These are phyloP conservation scores for Amazona finschi DNA, from an alignment of 2,797 vertebrate species.

Conservation along the genomic window DNA sequence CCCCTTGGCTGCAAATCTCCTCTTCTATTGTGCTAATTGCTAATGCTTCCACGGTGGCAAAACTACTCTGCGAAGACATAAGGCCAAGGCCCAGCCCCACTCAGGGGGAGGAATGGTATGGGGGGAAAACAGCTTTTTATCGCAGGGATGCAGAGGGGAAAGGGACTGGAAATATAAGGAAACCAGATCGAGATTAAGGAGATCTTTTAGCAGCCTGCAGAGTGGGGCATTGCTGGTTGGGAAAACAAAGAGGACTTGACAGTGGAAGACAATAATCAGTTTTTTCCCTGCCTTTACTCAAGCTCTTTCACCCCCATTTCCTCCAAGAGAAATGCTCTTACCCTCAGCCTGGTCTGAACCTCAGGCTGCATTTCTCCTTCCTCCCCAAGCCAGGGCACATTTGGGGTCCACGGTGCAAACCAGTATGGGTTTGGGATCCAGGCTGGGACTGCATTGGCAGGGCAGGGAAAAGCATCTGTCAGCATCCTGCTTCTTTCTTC, in stretches of 20 bases:
- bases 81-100: background rate
- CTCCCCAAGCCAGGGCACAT: background rate
- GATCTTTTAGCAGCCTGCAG: background rate
- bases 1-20: background rate
- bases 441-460: background rate
- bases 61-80: background rate
- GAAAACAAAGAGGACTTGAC: background rate
- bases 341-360: background rate
- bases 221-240: accelerated
- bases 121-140: background rate
- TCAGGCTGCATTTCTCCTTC: background rate
- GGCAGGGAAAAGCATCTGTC: background rate
- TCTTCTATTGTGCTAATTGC: constrained; percentile 19
- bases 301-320: background rate
- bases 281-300: background rate
- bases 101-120: background rate
- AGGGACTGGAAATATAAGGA: background rate
- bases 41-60: background rate
- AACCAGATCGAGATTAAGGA: background rate
- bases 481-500: background rate
- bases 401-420: background rate
- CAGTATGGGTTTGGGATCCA: background rate
- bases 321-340: background rate
- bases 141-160: background rate
- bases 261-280: background rate